Percentiles rank a stretch among this genome's conserved stretches.
These are phyloP conservation scores for Pseudocheirus occidentalis DNA, from an alignment of 2,797 vertebrate species.

Conservation along the genomic window DNA sequence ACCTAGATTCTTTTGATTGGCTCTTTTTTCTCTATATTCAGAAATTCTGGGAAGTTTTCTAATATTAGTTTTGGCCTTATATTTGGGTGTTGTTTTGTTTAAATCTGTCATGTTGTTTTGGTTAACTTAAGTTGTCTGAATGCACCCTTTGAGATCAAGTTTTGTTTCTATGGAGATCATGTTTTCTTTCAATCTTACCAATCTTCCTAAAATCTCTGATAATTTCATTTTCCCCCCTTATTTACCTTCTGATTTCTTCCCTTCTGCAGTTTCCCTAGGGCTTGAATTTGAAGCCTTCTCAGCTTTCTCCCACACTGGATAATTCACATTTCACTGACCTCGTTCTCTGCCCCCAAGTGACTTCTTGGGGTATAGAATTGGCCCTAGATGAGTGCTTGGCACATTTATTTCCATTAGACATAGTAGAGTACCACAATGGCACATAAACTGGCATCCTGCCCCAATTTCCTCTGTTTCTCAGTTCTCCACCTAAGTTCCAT, in stretches of 20 bases:
- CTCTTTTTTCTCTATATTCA: too few species aligned
- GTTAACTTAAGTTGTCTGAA: too few species aligned
- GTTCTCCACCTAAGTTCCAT: neutral
- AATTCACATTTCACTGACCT: neutral
- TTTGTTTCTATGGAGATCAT: too few species aligned
- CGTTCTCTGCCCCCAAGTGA: neutral
- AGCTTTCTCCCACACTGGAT: neutral
- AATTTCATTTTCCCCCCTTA: neutral
- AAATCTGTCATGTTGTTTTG: too few species aligned
- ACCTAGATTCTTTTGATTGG: too few species aligned
- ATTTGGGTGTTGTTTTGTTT: too few species aligned
- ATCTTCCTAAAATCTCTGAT: neutral
- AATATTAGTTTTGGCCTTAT: too few species aligned
- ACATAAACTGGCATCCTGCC: neutral
- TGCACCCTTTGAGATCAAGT: too few species aligned
- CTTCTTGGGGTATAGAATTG: neutral
- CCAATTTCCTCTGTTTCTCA: neutral
- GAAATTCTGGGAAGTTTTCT: too few species aligned
- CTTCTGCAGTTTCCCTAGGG: neutral
- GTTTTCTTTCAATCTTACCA: too few species aligned
- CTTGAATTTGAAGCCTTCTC: neutral
- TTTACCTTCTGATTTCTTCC: neutral
- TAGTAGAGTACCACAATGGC: neutral
- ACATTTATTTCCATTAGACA: neutral
- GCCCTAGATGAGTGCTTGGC: neutral